phyloP scores from a whole-genome alignment of 2,797 vertebrate genomes.

The Numenius phaeopus region DNA sequence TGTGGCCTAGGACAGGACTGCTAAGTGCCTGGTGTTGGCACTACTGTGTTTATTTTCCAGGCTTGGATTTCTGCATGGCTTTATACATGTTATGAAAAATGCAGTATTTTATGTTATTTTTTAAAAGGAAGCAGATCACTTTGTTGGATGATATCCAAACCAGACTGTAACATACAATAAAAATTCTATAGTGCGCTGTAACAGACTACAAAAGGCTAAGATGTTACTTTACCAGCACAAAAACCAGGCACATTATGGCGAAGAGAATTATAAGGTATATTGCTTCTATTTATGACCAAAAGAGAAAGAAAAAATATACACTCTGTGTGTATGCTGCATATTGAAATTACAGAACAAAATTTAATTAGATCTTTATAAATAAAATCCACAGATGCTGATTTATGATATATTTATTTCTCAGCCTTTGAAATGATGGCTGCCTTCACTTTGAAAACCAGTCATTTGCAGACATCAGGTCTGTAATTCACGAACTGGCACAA shows the following conservation, averaged over 20 bases:
- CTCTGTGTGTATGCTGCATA: not conserved
- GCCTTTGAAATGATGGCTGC: constrained; percentile 28
- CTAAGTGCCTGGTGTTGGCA: constrained; percentile 49
- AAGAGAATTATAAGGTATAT: constrained; percentile 33
- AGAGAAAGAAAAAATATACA: not conserved
- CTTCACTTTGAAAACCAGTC: constrained; percentile 38
- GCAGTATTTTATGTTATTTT: constrained; percentile 53
- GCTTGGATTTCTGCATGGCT: constrained; percentile 55
- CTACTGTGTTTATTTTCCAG: constrained; percentile 47
- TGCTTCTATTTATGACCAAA: not conserved
- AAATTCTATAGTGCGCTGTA: constrained; percentile 44
- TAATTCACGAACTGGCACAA: constrained; percentile 57
- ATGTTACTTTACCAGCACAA: constrained; percentile 27
- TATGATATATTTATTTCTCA: constrained; percentile 49
- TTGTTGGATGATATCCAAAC: constrained; percentile 55
- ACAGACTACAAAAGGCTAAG: constrained; percentile 26
- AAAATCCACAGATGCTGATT: constrained; percentile 53
- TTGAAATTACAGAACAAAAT: constrained; percentile 55
- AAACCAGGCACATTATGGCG: not conserved
- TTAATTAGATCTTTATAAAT: constrained; percentile 54
- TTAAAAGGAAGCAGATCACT: constrained; percentile 58
- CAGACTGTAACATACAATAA: constrained; percentile 60
- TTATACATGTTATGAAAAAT: constrained; percentile 38
- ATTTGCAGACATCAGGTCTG: constrained; percentile 59
- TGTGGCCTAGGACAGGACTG: constrained; percentile 46